phyloP scores from a whole-genome alignment of 2,888 invertebrate species.

The Drosophila setosimentum region DNA sequence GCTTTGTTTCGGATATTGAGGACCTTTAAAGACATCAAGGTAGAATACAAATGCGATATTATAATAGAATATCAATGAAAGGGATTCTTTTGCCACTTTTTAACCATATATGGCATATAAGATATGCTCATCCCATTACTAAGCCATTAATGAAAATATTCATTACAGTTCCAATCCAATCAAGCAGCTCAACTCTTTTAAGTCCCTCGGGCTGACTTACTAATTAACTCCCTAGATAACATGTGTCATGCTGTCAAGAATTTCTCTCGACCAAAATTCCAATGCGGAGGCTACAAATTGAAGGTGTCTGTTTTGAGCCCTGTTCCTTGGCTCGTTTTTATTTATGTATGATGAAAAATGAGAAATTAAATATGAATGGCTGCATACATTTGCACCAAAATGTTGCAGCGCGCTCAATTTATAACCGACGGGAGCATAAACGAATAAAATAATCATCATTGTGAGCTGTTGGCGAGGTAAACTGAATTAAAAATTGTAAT shows the following conservation, averaged over 20 bases:
- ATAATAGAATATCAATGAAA: no score
- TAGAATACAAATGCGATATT: background rate
- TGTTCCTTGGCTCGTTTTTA: slow-evolving; percentile 23
- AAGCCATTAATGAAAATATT: slow-evolving; percentile 59
- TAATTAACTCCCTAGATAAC: slow-evolving; percentile 55
- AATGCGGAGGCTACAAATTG: background rate
- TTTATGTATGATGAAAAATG: slow-evolving; percentile 70
- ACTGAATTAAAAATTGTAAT: slow-evolving; percentile 62
- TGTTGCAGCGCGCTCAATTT: slow-evolving; percentile 12
- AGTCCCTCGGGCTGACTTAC: slow-evolving; percentile 51
- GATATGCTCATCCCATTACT: slow-evolving; percentile 53
- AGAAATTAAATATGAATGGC: slow-evolving; percentile 73
- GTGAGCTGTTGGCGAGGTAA: slow-evolving; percentile 38
- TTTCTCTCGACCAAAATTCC: background rate
- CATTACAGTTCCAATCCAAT: slow-evolving; percentile 57
- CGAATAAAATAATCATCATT: slow-evolving; percentile 66
- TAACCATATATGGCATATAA: background rate
- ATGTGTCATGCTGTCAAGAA: slow-evolving; percentile 23
- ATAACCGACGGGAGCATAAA: slow-evolving; percentile 7
- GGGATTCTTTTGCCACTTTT: background rate
- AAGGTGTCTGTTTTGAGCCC: background rate
- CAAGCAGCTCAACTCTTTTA: slow-evolving; percentile 35
- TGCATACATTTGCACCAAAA: slow-evolving; percentile 40
- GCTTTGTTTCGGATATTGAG: background rate
- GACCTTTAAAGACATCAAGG: background rate